Evolutionary conservation across 2,113 vertebrate genomes (phyloP), one percentile per base, ranked within the genome.

Genomic region (Dasyprocta punctata): DNA sequence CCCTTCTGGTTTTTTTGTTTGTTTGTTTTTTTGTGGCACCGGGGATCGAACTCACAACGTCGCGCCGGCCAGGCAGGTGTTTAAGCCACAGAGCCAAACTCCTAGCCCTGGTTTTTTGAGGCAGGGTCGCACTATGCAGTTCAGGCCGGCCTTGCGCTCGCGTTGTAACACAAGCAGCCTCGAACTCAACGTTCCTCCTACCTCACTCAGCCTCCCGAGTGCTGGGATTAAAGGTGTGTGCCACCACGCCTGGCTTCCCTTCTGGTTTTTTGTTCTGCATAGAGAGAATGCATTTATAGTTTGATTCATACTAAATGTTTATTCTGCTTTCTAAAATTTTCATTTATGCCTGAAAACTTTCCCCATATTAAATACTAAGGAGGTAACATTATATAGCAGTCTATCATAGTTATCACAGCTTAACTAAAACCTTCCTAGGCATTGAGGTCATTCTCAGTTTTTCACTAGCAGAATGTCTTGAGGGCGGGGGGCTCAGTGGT

Each of bases 1-100:
- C 87, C 86, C 16, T 89, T 93, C 49, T 93, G 89, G 41, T 33
- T 67, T 94, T 77, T 75, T 81, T 93, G 89, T n/a, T 33, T 67
- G 93, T 77, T 75, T 81, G 83, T 54, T 84, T n/a, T n/a, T n/a
- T n/a, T n/a, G n/a, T n/a, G n/a, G n/a, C n/a, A n/a, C n/a, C n/a
- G n/a, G n/a, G n/a, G n/a, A n/a, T n/a, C n/a, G n/a, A n/a, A n/a
- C n/a, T n/a, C n/a, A n/a, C n/a, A n/a, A n/a, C n/a, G n/a, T n/a
- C n/a, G n/a, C n/a, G n/a, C n/a, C n/a, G n/a, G n/a, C n/a, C n/a
- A n/a, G n/a, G n/a, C n/a, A n/a, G n/a, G n/a, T n/a, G n/a, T n/a
- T n/a, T n/a, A n/a, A n/a, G n/a, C n/a, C n/a, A n/a, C n/a, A n/a
- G n/a, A n/a, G n/a, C n/a, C n/a, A n/a, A n/a, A n/a, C n/a, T n/a